Base-by-base conservation (phyloP, 1,140 invertebrate genomes). In the Nomia melanderi region DNA sequence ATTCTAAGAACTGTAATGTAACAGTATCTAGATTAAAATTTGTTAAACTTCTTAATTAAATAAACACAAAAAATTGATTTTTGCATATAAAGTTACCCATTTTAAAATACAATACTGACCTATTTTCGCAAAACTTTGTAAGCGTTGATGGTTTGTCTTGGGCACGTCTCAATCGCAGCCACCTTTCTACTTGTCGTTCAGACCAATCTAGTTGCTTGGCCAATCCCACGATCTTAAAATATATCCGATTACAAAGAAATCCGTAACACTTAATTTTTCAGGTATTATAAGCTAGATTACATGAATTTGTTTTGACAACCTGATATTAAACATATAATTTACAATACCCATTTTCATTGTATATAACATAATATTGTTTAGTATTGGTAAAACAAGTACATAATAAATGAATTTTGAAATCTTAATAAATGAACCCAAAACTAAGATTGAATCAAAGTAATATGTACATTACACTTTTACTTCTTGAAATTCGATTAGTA, bases 121-220 rank as follows among this genome's bases (percentile, higher is more conserved):
- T 94, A 89, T 96, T 97, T 92, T 98, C 97, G 88, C 96, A 97
- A 91, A 98, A 98, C 90, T 98, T 98, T n/a, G 95, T 95, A 50
- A 98, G 92, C 11, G 96, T 97, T 14, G 96, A 97, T 0, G 97
- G 97, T 88, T 96, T 97, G 86, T 97, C 97, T 91, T 97, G 96
- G 59, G 95, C 94, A 72, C 95, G 93, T 53, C 98, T 93, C 29
- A 96, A 93, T 67, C 98, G 94, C 90, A 98, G 94, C 98, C 98
- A 99, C 70, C 97, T 93, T 90, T 98, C 97, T 66, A 99, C 96
- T 91, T 97, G 95, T 66, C 97, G 93, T 89, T 97, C 96, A n/a
- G 94, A 94, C 94, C 96, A 95, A 90, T 98, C 97, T 70, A 97
- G 90, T 91, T 98, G 96, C 90, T 98, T 98, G 20, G 96, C 95